Conservation (phyloP, 2,888 invertebrate genomes). For the Platycheirus rosarum region DNA sequence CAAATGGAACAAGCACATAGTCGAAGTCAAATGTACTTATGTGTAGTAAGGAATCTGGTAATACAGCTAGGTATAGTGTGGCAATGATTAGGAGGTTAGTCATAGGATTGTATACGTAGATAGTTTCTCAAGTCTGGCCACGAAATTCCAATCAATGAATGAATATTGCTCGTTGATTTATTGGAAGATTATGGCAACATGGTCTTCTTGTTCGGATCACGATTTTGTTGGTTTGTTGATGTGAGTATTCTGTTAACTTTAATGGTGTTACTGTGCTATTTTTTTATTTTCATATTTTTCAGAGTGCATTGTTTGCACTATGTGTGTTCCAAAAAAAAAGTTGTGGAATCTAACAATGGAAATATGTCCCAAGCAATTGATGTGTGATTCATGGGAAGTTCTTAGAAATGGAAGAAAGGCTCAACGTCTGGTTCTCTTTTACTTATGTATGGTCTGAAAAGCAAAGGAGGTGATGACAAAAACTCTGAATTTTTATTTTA, state of each 20-base stretch:
- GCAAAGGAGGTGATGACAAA: no score
- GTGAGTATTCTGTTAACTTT: slow-evolving; percentile 27
- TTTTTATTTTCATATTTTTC: slow-evolving; percentile 9
- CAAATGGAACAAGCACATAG: slow-evolving; percentile 29
- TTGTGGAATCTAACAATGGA: not conserved
- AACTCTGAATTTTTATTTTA: no score
- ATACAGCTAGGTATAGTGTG: slow-evolving; percentile 30
- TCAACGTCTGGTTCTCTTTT: no score
- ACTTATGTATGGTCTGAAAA: no score
- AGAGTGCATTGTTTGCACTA: slow-evolving; percentile 34
- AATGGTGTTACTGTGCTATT: slow-evolving; percentile 51
- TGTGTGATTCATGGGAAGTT: no score
- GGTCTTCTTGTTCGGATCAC: slow-evolving; percentile 45
- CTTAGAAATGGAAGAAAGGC: no score
- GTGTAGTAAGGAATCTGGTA: slow-evolving; percentile 32
- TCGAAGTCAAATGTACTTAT: slow-evolving; percentile 32
- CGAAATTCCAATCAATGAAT: slow-evolving; percentile 60
- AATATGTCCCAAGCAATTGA: no score
- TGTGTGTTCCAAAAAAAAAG: slow-evolving; percentile 5
- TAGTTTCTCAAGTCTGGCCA: slow-evolving; percentile 50
- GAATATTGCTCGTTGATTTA: slow-evolving; percentile 63
- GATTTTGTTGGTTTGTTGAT: slow-evolving; percentile 10
- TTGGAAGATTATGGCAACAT: slow-evolving; percentile 45
- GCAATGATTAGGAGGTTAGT: slow-evolving; percentile 39
- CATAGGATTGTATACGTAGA: slow-evolving; percentile 41